Base-by-base conservation (phyloP, 1,140 invertebrate genomes). In the Plutomurus gul region DNA sequence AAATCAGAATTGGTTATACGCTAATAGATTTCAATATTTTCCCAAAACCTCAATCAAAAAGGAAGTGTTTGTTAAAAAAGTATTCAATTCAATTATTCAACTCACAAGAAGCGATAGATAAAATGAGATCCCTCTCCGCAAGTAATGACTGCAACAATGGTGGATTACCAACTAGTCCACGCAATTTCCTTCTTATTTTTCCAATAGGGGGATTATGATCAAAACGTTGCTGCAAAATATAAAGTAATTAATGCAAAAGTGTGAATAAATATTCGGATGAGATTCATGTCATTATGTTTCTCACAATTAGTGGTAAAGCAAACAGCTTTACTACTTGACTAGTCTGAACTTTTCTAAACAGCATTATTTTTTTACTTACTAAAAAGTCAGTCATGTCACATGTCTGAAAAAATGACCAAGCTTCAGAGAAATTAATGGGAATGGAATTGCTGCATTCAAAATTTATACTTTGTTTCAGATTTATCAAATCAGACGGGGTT, bases 31-130 rank as follows among this genome's bases (percentile, higher is more conserved):
- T n/a, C n/a, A n/a, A n/a, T n/a, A n/a, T n/a, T n/a, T n/a, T n/a
- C n/a, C n/a, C n/a, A n/a, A n/a, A n/a, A n/a, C n/a, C n/a, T n/a
- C n/a, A n/a, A n/a, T n/a, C n/a, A n/a, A n/a, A n/a, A n/a, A n/a
- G n/a, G n/a, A n/a, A n/a, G n/a, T n/a, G n/a, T n/a, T n/a, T n/a
- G n/a, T n/a, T n/a, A n/a, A n/a, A n/a, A n/a, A n/a, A n/a, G n/a
- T n/a, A n/a, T n/a, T n/a, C n/a, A n/a, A n/a, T n/a, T n/a, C n/a
- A n/a, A n/a, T n/a, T n/a, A n/a, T n/a, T n/a, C n/a, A 47, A 83
- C 86, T 87, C 82, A 88, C 87, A 87, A 77, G 87, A 86, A 36
- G 88, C 88, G 80, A 89, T 85, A 70, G 88, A 87, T 84, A 89
- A 88, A 8, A 88, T 83, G 8, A 86, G 80, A 77, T 89, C 87